Evolutionary conservation across 2,113 vertebrate species (phyloP).

Genomic region (Colinus virginianus): DNA sequence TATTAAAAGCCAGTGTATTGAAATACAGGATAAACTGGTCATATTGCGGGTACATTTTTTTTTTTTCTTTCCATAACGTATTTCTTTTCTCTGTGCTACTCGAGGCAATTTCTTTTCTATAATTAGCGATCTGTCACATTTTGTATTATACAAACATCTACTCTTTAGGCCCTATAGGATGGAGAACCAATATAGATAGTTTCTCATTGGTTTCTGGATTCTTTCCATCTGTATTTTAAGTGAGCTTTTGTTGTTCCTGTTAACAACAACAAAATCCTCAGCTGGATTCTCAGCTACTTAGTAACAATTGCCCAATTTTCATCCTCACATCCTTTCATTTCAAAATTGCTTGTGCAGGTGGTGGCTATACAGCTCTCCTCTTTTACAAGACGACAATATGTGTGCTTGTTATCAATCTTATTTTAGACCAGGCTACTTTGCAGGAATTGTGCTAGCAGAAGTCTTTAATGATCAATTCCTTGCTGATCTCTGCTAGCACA

Average conservation of each 20-base stretch:
- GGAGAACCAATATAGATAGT: not conserved
- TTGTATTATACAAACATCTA: not conserved
- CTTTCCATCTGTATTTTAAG: conserved; percentile 57
- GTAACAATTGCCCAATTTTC: conserved; percentile 77
- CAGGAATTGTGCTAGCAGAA: not conserved
- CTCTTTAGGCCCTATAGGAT: not conserved
- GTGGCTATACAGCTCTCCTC: conserved; percentile 43
- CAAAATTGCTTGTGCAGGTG: conserved; percentile 79
- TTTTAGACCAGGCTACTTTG: not conserved
- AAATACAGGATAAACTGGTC: not conserved
- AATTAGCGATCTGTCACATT: not conserved
- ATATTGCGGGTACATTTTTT: not conserved
- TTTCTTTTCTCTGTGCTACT: not conserved
- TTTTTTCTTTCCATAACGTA: no score
- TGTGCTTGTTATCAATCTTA: conserved; percentile 40
- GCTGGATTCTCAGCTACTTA: conserved; percentile 75
- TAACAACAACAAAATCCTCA: conserved; percentile 57
- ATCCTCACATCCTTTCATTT: conserved; percentile 68
- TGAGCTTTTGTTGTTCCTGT: conserved; percentile 59
- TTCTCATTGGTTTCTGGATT: conserved; percentile 34
- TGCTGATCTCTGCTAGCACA: not conserved
- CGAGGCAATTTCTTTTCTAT: not conserved
- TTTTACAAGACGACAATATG: not conserved
- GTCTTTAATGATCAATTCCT: not conserved
- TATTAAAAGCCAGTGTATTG: not conserved